Conservation (phyloP, 2,113 vertebrate species). For the Zootoca vivipara region DNA sequence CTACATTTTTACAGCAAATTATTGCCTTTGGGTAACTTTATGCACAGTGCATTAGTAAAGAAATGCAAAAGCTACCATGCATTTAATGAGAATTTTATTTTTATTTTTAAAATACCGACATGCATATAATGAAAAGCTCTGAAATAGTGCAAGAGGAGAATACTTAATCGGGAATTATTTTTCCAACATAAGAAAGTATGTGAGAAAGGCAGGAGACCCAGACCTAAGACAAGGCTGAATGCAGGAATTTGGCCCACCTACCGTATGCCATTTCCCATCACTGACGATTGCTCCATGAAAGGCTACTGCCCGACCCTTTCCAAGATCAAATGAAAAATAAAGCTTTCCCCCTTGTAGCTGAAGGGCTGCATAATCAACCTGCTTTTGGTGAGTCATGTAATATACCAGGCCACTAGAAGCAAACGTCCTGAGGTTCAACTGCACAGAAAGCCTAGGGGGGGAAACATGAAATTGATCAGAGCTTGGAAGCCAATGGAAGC, state of each 20-base stretch:
- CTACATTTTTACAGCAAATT: neutral
- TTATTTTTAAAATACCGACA: neutral
- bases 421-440: constrained; percentile 84
- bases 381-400: constrained; percentile 86
- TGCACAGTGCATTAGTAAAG: neutral
- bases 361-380: constrained; percentile 85
- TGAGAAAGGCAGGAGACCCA: neutral
- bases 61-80: neutral
- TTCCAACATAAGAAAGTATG: neutral
- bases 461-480: constrained; percentile 26
- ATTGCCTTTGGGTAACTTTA: constrained; percentile 17
- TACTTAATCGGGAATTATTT: neutral
- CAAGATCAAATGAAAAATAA: constrained; percentile 87
- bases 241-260: constrained; percentile 60
- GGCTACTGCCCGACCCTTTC: constrained; percentile 83
- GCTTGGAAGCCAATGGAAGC: neutral
- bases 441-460: constrained; percentile 80
- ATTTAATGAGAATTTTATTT: neutral
- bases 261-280: constrained; percentile 91
- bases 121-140: neutral
- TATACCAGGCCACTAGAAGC: constrained; percentile 84
- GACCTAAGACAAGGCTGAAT: neutral
- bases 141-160: neutral
- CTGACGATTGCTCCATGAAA: constrained; percentile 76
- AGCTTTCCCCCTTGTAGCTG: constrained; percentile 81